These are phyloP conservation scores for Furnarius figulus DNA, from an alignment of 2,113 vertebrate species.

Conservation along the genomic window DNA sequence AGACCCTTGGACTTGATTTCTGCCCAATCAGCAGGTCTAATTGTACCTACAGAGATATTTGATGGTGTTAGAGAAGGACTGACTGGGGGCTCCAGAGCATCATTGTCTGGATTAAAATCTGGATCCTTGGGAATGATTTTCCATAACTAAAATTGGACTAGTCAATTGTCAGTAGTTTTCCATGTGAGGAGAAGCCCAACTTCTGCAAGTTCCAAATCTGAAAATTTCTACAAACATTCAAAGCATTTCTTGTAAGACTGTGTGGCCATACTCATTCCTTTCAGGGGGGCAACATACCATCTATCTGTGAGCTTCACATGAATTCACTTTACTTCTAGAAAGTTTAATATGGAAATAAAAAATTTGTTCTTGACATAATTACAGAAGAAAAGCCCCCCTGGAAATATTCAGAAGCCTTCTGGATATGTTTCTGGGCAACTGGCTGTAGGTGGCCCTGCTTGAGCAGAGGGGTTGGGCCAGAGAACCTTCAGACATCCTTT, in stretches of 20 bases:
- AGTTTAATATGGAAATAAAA: background rate
- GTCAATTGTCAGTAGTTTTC: background rate
- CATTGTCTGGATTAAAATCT: background rate
- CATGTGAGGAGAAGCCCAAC: background rate
- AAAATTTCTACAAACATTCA: background rate
- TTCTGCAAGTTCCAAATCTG: background rate
- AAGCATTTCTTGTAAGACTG: background rate
- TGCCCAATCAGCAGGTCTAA: background rate
- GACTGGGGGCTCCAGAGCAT: background rate
- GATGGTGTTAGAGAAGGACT: background rate
- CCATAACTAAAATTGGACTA: background rate
- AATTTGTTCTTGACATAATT: background rate
- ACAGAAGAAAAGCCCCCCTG: background rate
- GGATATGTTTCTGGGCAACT: background rate
- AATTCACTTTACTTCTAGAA: background rate
- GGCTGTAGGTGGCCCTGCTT: background rate
- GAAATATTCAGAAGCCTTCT: background rate
- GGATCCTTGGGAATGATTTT: background rate
- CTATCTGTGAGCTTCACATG: background rate
- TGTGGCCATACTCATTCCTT: background rate
- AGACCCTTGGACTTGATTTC: background rate
- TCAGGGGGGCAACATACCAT: background rate
- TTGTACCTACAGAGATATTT: background rate
- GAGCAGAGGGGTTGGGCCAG: background rate
- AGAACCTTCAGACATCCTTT: background rate